phyloP scores from a whole-genome alignment of 1,140 invertebrate genomes.

The Rhizoglyphus robini region DNA sequence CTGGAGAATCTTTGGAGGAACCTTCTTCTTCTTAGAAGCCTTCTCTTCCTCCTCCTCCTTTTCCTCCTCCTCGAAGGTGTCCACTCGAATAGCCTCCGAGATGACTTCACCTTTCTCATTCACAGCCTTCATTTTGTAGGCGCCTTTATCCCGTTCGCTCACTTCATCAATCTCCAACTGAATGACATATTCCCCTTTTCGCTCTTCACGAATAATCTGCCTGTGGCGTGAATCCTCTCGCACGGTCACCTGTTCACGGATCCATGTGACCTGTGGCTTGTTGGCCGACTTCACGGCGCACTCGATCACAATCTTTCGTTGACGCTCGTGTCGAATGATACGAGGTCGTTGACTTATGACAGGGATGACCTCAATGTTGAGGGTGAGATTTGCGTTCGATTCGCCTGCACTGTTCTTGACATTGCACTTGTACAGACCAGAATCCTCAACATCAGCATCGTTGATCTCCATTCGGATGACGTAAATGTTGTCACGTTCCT shows the following conservation, averaged over 20 bases:
- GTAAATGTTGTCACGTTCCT: slow-evolving; percentile 63
- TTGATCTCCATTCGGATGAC: slow-evolving; percentile 76
- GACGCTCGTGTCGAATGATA: slow-evolving; percentile 73
- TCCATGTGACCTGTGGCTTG: slow-evolving; percentile 75
- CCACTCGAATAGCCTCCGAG: slow-evolving; percentile 70
- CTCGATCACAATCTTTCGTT: slow-evolving; percentile 75
- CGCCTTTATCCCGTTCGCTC: slow-evolving; percentile 61
- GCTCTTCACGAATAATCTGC: slow-evolving; percentile 48
- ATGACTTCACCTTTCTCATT: slow-evolving; percentile 84
- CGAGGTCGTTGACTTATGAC: slow-evolving; percentile 82
- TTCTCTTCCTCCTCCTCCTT: slow-evolving; percentile 35
- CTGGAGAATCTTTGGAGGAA: slow-evolving; percentile 44
- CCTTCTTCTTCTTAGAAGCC: slow-evolving; percentile 36
- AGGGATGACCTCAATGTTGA: slow-evolving; percentile 91
- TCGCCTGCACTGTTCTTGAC: slow-evolving; percentile 91
- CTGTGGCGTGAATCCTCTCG: slow-evolving; percentile 57
- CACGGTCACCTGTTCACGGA: slow-evolving; percentile 62
- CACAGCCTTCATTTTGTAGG: slow-evolving; percentile 75
- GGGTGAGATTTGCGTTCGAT: slow-evolving; percentile 84
- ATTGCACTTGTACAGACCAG: slow-evolving; percentile 94
- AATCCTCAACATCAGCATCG: slow-evolving; percentile 67
- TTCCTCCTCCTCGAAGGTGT: slow-evolving; percentile 25
- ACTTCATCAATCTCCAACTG: slow-evolving; percentile 44
- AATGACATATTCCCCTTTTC: slow-evolving; percentile 30
- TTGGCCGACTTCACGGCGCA: slow-evolving; percentile 74